These are phyloP conservation scores for Xiphophorus couchianus DNA, from an alignment of 2,113 vertebrate species.

Conservation along the genomic window DNA sequence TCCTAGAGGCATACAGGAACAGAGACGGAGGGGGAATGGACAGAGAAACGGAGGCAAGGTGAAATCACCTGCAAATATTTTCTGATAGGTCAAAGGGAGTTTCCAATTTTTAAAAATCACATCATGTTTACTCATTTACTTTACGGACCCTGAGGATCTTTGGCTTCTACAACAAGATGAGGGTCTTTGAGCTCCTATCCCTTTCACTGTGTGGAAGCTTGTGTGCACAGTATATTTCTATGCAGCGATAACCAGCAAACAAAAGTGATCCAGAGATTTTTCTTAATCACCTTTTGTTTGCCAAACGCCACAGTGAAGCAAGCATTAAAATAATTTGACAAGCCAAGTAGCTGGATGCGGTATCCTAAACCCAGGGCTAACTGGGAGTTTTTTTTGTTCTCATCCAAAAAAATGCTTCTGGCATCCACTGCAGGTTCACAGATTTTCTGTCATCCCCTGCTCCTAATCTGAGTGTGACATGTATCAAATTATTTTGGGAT, in stretches of 20 bases:
- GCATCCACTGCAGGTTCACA: constrained; percentile 50
- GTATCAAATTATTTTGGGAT: constrained; percentile 73
- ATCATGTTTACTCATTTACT: constrained; percentile 43
- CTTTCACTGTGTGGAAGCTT: constrained; percentile 23
- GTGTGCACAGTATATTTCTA: not conserved
- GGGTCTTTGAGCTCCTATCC: constrained; percentile 47
- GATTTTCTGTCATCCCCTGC: constrained; percentile 68
- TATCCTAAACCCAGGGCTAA: constrained; percentile 52
- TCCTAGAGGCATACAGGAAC: constrained; percentile 25
- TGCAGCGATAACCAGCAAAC: not conserved
- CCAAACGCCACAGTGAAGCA: constrained; percentile 16
- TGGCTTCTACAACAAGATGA: constrained; percentile 57
- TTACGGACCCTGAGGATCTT: constrained; percentile 35
- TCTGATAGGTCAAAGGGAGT: constrained; percentile 1
- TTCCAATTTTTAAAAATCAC: constrained; percentile 15
- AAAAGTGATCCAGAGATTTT: constrained; percentile 6
- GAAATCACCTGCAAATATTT: constrained; percentile 40
- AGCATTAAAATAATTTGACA: constrained; percentile 25
- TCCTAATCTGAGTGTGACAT: constrained; percentile 71
- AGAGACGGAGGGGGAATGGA: not conserved
- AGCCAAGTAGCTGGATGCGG: constrained; percentile 52
- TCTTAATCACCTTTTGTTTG: constrained; percentile 47
- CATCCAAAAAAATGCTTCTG: constrained; percentile 64
- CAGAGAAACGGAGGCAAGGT: not conserved
- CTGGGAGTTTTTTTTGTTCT: constrained; percentile 40